Base-by-base conservation (phyloP, 2,797 vertebrate species). In the Neoniphon sammara region DNA sequence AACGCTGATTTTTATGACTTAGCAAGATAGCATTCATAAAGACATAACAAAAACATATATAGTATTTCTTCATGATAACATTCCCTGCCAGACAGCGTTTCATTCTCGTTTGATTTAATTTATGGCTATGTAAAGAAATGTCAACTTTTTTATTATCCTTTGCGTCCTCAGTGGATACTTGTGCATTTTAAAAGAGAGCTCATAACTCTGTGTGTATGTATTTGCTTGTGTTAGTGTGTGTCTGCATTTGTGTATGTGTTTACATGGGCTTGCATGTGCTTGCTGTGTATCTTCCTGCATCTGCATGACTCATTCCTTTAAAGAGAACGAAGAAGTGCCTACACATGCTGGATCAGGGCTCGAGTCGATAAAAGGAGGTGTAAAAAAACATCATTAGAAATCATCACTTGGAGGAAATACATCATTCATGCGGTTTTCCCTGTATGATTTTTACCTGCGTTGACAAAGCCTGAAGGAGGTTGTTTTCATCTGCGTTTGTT, bases 191-290 rank as follows among this genome's bases (percentile, higher is more conserved):
- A 47, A 47, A 18, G 44, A 47, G 14, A 18, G 44, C 44, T n/a
- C 18, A 23, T 25, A 17, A 17, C 11, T 15, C 17, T 60, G 39
- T 50, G 3, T 54, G 30, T 39, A 25, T 50, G 39, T 46, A 25
- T 30, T 47, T 71, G 49, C 56, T 55, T 72, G 34, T 39, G 63
- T 36, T 31, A 56, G 49, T 61, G 36, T 34, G 47, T 62, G 49
- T 69, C 31, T 57, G 50, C 64, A 58, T 52, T 34, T 55, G 58
- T 63, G 65, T n/a, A 6, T 47, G 21, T 61, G 23, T 44, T 7
- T 56, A 36, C 68, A 17, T 64, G 25, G 59, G 27, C 69, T 58
- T 77, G 47, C 30, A 50, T 50, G 54, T 62, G 42, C 66, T 17
- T 39, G 10, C 20, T 49, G 46, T 53, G 23, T 49, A 14, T n/a